Conservation (phyloP, 2,797 vertebrate species). For the Chrosomus eos region DNA sequence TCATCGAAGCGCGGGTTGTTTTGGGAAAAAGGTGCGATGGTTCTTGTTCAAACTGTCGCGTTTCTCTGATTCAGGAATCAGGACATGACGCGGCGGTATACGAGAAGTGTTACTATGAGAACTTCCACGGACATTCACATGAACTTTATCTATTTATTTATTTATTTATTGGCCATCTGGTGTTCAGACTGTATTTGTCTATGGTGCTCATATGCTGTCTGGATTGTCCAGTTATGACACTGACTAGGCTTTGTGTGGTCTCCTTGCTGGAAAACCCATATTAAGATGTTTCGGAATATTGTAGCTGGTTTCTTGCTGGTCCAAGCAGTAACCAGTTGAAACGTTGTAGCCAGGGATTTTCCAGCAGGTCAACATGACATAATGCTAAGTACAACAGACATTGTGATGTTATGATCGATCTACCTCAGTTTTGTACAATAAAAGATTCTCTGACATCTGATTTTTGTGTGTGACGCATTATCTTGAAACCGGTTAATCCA, state of each 20-base stretch:
- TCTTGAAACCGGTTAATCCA: background rate
- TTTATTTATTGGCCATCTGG: slow-evolving; percentile 21
- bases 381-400: slow-evolving; percentile 34
- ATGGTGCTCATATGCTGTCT: background rate
- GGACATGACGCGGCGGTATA: background rate
- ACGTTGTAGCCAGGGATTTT: background rate
- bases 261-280: background rate
- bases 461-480: slow-evolving; percentile 5
- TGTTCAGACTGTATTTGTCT: background rate
- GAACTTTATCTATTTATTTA: slow-evolving; percentile 17
- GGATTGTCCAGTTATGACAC: background rate
- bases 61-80: slow-evolving; percentile 24
- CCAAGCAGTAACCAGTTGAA: background rate
- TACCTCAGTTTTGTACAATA: slow-evolving; percentile 61
- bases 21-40: slow-evolving; percentile 23
- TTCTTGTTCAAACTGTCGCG: background rate
- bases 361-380: slow-evolving; percentile 19
- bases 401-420: slow-evolving; percentile 18
- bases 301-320: background rate
- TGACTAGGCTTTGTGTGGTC: background rate
- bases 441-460: background rate
- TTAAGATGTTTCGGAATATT: background rate
- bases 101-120: background rate
- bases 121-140: slow-evolving; percentile 4
- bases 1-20: slow-evolving; percentile 6